Percentiles rank a stretch among this genome's conserved stretches.
These are phyloP conservation scores for Atrina japonica DNA, from an alignment of 2,888 invertebrate species.

Conservation along the genomic window DNA sequence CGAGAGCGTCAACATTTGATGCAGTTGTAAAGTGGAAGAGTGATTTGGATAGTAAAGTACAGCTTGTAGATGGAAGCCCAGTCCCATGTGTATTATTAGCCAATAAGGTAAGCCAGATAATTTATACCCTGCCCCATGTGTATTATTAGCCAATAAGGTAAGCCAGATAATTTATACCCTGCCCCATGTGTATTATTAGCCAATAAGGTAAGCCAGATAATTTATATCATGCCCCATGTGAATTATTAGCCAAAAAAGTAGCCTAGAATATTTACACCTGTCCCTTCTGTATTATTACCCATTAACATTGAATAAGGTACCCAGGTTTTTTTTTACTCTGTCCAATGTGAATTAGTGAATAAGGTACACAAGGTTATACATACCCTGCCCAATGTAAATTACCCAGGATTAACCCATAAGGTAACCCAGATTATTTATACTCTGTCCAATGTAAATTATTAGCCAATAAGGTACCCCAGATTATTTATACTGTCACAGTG, in stretches of 20 bases:
- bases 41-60: conserved; percentile 84
- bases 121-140: conserved; percentile 83
- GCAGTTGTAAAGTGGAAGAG: conserved; percentile 84
- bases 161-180: no score
- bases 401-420: no score
- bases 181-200: conserved; percentile 84
- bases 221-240: conserved; percentile 83
- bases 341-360: no score
- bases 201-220: conserved; percentile 83
- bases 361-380: no score
- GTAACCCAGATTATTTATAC: no score
- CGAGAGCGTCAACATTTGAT: conserved; percentile 83
- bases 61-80: conserved; percentile 82
- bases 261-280: no score
- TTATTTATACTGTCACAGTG: no score
- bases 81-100: conserved; percentile 84
- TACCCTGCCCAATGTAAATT: no score
- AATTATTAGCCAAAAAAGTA: conserved; percentile 84
- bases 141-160: conserved; percentile 84
- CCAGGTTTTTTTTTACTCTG: no score
- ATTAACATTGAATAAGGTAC: no score
- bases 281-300: no score
- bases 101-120: conserved; percentile 83
- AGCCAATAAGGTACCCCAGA: no score
- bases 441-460: conserved; percentile 84